Evolutionary conservation across 1,140 invertebrate genomes (phyloP), one percentile per base, ranked within the genome.

Genomic region (Sitophilus oryzae): DNA sequence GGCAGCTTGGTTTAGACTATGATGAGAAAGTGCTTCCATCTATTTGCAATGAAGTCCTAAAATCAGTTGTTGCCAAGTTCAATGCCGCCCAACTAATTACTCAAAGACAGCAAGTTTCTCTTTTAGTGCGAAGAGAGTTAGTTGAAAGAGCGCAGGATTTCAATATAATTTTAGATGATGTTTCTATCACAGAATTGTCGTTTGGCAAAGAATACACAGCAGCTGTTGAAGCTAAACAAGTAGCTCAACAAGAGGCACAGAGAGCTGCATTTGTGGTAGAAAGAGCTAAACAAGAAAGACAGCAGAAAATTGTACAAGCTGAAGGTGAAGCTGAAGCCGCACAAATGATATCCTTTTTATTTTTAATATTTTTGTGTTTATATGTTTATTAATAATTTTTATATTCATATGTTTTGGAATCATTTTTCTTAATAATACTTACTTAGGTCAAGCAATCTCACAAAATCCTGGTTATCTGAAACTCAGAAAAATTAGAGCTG

Each of bases 141-240:
- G 93, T 90, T 0, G 94, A 99, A 66, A 79, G 97, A 52, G 97
- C 97, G n/a, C 82, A 86, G 66, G 96, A 99, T 75, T 99, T 99
- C 72, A 95, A 98, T 69, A 95, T 99, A 41, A 96, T 99, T 62
- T 73, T 99, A 22, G 97, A 99, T 77, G 97, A 99, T 78, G 97
- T 99, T n/a, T 98, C 97, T 3, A 87, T 99, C 42, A 99, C 96
- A 36, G 97, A 99, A 73, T 77, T 99, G 34, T 96, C 93, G 73
- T 99, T 99, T 75, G 94, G 96, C 20, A 94, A 95, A 72, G 96
- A 99, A 75, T 99, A 99, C 68, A 95, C 96, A n/a, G 94, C 95
- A 41, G 97, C 97, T 52, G 96, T 99, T 66, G 97, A 99, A 80
- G 86, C 96, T 6, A 99, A 99, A 75, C 97, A 99, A 76, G 94